Evolutionary conservation across 53 echinoderm and acorn worm genomes (phyloP).

Genomic region (Zoroaster sp.): DNA sequence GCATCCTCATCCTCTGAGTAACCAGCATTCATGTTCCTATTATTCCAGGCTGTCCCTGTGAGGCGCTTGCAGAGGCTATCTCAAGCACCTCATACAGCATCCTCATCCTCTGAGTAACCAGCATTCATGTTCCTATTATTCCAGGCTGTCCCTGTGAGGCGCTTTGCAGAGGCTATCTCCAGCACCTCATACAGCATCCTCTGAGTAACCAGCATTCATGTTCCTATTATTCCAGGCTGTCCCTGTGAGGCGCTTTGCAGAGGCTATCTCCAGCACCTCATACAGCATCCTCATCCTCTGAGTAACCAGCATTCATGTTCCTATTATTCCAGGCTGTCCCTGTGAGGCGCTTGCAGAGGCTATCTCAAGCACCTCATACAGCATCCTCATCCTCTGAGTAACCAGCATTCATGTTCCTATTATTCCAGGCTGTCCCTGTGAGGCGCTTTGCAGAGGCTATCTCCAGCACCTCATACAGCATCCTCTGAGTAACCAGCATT

Average conservation of each 20-base stretch:
- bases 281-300: too few species aligned
- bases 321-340: neutral
- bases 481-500: neutral
- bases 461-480: neutral
- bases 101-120: conserved; percentile 61
- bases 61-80: conserved; percentile 5
- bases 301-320: neutral
- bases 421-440: too few species aligned
- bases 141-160: too few species aligned
- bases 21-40: neutral
- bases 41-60: neutral
- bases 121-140: too few species aligned
- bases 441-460: neutral
- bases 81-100: conserved; percentile 68
- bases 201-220: too few species aligned
- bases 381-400: neutral
- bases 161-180: too few species aligned
- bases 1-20: conserved; percentile 63
- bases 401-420: too few species aligned
- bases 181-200: too few species aligned
- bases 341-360: neutral
- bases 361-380: neutral
- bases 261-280: neutral
- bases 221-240: neutral
- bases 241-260: neutral